Evolutionary conservation across 1,140 invertebrate species (phyloP), one percentile per base, ranked within the genome.

Genomic region (Euwallacea similis): DNA sequence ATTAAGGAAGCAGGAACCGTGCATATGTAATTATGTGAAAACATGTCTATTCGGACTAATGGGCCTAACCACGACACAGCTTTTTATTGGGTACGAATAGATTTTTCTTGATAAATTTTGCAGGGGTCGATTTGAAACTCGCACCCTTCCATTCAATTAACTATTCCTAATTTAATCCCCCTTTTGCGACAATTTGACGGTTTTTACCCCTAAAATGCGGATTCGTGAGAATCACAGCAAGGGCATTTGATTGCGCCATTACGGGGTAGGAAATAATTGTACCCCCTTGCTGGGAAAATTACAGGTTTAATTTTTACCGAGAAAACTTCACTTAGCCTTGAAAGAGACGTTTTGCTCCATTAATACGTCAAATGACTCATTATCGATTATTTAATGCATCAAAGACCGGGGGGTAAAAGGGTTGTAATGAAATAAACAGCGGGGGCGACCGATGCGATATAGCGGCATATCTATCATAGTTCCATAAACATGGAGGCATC

Each of bases 181-280:
- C 56, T 53, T 68, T 60, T 47, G 11, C 44, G 53, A 44, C 64
- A 68, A 60, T 68, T 68, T 60, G 42, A 61, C 66, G 43, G 56
- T 47, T 68, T 66, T 68, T 61, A 68, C 66, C 55, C 65, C 55
- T 67, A 67, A 67, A 67, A 67, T 47, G 66, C 54, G 41, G 46
- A 67, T 56, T 60, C 66, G 58, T 68, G 66, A 68, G 66, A 68
- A 68, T 68, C 66, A 47, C 66, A 61, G 58, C 66, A 68, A 68
- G 66, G 66, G 65, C 56, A 58, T 56, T 55, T 11, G 42, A 55
- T 67, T 67, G 46, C 42, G 33, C 65, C 9, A 42, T 13, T 58
- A 46, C 41, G 11, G 66, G 66, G 66, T 50, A 21, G 60, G 33
- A 50, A 46, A 60, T 68, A 47, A 60, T 46, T 44, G 41, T n/a